Evolutionary conservation across 2,797 vertebrate species (phyloP), one percentile per base, ranked within the genome.

Genomic region (Pseudopleuronectes americanus): DNA sequence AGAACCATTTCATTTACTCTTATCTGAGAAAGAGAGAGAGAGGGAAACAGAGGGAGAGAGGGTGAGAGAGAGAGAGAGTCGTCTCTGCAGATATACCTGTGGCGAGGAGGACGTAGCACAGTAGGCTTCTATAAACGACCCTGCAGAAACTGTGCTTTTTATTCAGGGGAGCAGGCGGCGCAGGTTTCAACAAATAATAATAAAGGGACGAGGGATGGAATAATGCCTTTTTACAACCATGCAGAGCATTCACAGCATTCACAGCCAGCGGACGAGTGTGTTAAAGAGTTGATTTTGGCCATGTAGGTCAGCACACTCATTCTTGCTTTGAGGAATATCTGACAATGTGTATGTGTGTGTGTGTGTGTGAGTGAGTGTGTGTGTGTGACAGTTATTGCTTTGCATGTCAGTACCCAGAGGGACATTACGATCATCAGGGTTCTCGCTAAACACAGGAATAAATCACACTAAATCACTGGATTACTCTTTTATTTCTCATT

Each of bases 1-100:
- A 82, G 90, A 89, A 87, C 84, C 87, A 91, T 93, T 93, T 92
- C 88, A 91, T 92, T 92, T 93, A 89, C 90, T 90, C 89, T 93
- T 92, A 93, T 92, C 92, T 74, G 76, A 69, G 74, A 63, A 72
- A 65, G 64, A 71, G 74, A 64, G 64, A 47, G 71, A 71, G 71
- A 41, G 68, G 38, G 57, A 57, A 58, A 17, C 55, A 26, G 59
- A 53, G 63, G 47, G 56, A 47, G 58, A 64, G 68, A 57, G 68
- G 49, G 77, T 33, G 59, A 60, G 68, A 58, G 77, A 10, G 71
- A 49, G 68, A 59, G 24, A 24, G 24, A 4, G 77, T 76, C 79
- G 71, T 84, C 80, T 85, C 73, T 81, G 82, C 77, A 85, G 87
- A 90, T 87, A 90, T 87, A 89, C 86, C 85, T 89, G 82, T 79